Percentiles rank a stretch among this genome's conserved stretches.
Conservation (phyloP, 1,140 invertebrate species). For the Prorops nasuta region DNA sequence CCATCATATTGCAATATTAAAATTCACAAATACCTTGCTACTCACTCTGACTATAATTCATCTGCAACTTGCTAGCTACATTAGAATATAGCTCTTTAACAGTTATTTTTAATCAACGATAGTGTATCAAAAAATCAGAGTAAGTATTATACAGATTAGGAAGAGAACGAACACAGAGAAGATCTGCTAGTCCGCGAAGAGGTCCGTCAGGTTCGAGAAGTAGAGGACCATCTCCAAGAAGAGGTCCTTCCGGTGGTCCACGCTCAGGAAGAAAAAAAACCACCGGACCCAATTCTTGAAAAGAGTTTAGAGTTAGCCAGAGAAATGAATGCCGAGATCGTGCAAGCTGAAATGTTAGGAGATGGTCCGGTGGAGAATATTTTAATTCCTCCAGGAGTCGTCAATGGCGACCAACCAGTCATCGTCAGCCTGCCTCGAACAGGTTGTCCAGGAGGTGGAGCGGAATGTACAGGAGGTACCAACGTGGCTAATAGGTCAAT, state of each 20-base stretch:
- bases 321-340: conserved; percentile 35
- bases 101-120: not conserved
- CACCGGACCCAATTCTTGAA: too few species aligned
- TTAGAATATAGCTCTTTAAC: not conserved
- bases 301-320: conserved; percentile 29
- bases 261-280: too few species aligned
- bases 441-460: too few species aligned
- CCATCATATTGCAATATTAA: too few species aligned
- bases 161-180: not conserved
- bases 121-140: not conserved
- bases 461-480: too few species aligned
- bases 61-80: too few species aligned
- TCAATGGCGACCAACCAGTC: conserved; percentile 24
- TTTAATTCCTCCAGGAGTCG: conserved; percentile 32
- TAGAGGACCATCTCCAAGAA: too few species aligned
- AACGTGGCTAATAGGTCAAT: conserved; percentile 35
- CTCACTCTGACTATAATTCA: too few species aligned
- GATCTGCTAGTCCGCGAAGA: not conserved
- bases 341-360: conserved; percentile 34
- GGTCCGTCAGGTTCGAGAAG: too few species aligned
- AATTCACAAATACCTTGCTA: too few species aligned
- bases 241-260: too few species aligned
- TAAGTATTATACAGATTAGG: not conserved
- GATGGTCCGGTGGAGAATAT: conserved; percentile 31
- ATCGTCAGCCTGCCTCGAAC: conserved; percentile 30